Base-by-base conservation (phyloP, 2,888 invertebrate genomes). In the Opisthograptis luteolata region DNA sequence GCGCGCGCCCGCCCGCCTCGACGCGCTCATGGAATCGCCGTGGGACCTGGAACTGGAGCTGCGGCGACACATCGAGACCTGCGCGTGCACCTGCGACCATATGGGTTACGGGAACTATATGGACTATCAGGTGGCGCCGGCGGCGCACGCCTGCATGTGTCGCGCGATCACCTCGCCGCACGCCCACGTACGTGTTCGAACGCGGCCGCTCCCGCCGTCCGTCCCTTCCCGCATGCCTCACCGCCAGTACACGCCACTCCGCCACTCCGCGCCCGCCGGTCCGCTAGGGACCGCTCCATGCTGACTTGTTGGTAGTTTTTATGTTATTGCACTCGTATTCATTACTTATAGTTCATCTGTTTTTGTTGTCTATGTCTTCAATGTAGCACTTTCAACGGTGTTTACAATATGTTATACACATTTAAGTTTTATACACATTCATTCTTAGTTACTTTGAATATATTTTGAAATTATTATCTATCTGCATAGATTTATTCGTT, bases 21-120 rank as follows among this genome's bases (percentile, higher is more conserved):
- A 66, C 81, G 81, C 77, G 81, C 82, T 81, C 81, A 91, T 91
- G 89, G 91, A 91, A 87, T 82, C 88, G 70, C 87, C 88, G 64
- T 91, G 93, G 91, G 93, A 94, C 80, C 91, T 96, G 74, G 96
- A 96, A 86, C 93, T 96, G 80, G 96, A 97, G 91, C 93, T 97
- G 86, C 93, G 96, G 81, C 94, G 95, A 84, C 97, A 97, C 92
- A 96, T 97, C 84, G 95, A 96, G 87, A 94, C 94, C 83, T 97
- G 97, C 91, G 94, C 96, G 70, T 97, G 97, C 91, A 95, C 96
- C 73, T 97, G 97, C 93, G 96, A 96, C 92, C 97, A 97, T 92
- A 95, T 97, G 95, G 97, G 97, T 81, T 96, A 96, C 92, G 97
- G 97, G 73, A 97, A 97, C 92, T 96, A 94, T 84, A 94, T 96